These are phyloP conservation scores for Drosophila orena DNA, from an alignment of 1,140 invertebrate species.

Conservation along the genomic window DNA sequence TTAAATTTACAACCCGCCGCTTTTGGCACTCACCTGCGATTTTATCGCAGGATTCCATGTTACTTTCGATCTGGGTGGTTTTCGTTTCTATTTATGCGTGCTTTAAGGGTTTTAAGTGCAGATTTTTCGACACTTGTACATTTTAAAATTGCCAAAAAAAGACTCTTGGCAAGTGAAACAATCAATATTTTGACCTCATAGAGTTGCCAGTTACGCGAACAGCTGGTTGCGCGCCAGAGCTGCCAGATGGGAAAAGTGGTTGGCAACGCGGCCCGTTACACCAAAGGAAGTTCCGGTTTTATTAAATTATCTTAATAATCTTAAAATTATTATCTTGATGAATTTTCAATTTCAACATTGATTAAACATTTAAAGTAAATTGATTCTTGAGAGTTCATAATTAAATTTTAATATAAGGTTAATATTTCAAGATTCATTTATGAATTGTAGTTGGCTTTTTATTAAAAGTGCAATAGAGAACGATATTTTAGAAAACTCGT, in stretches of 20 bases:
- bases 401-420: too few species aligned
- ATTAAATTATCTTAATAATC: too few species aligned
- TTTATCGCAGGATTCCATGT: conserved; percentile 16
- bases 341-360: background rate
- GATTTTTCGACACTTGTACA: conserved; percentile 15
- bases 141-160: conserved; percentile 39
- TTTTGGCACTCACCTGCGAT: conserved; percentile 13
- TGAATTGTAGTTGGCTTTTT: too few species aligned
- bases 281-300: background rate
- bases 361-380: background rate
- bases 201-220: conserved; percentile 22
- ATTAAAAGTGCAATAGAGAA: too few species aligned
- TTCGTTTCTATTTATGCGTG: background rate
- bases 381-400: background rate
- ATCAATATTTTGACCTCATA: conserved; percentile 43
- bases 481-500: too few species aligned
- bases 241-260: conserved; percentile 12
- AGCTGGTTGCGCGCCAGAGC: conserved; percentile 21
- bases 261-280: conserved; percentile 31
- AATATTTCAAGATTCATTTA: too few species aligned
- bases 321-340: background rate
- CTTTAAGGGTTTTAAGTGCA: background rate
- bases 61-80: background rate
- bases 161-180: conserved; percentile 28
- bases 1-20: background rate